phyloP scores from a whole-genome alignment of 2,113 vertebrate species.

The Apus apus region DNA sequence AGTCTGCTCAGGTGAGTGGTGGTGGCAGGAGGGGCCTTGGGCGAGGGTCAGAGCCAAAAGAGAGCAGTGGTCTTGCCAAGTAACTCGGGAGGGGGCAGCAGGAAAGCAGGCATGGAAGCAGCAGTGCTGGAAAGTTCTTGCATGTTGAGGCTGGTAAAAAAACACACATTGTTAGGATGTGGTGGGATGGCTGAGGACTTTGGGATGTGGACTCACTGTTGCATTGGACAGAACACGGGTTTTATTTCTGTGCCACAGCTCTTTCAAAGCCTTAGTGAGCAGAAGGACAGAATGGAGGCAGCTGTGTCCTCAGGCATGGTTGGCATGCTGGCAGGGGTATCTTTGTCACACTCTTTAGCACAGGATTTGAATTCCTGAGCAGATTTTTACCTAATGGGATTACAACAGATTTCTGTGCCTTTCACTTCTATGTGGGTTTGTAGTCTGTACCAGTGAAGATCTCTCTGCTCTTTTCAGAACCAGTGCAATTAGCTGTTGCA shows the following conservation, averaged over 20 bases:
- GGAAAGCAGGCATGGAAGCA: background rate
- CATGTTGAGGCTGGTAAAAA: background rate
- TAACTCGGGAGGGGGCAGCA: background rate
- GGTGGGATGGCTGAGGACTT: background rate
- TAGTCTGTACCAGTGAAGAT: background rate
- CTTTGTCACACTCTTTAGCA: background rate
- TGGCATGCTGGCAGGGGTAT: background rate
- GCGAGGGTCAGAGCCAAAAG: background rate
- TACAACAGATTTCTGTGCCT: background rate
- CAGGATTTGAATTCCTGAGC: background rate
- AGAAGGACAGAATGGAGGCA: background rate
- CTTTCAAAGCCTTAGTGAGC: background rate
- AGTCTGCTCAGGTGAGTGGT: background rate
- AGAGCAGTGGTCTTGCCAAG: background rate
- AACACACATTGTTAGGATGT: background rate
- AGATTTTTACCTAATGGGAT: background rate
- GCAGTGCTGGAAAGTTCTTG: background rate
- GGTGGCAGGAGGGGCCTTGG: background rate
- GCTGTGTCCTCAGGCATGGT: background rate
- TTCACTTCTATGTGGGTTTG: background rate
- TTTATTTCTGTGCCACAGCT: background rate
- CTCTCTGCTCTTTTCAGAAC: background rate
- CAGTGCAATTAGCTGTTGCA: background rate
- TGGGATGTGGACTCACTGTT: background rate
- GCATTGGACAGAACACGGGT: background rate